Percentiles rank a stretch among this genome's conserved stretches.
phyloP scores from a whole-genome alignment of 2,797 vertebrate genomes.

The Protosalanx chinensis region DNA sequence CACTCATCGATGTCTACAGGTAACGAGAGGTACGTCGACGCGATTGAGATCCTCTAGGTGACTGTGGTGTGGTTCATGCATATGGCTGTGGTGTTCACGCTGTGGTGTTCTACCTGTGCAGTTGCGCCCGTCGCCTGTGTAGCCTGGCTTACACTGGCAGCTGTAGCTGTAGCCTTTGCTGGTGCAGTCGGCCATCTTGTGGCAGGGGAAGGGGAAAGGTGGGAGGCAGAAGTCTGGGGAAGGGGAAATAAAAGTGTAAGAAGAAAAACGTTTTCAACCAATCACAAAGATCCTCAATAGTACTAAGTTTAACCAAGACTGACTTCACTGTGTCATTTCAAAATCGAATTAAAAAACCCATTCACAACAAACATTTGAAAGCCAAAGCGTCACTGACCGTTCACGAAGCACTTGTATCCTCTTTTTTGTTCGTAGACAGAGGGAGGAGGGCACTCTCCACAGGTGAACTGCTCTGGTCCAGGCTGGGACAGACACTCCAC shows the following conservation, averaged over 20 bases:
- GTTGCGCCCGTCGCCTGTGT: constrained; percentile 68
- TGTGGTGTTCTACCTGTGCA: constrained; percentile 70
- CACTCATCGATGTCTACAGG: constrained; percentile 78
- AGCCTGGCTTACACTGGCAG: constrained; percentile 74
- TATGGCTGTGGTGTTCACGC: neutral
- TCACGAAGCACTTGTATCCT: constrained; percentile 82
- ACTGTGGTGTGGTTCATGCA: neutral
- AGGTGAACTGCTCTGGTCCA: constrained; percentile 59
- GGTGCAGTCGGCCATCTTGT: constrained; percentile 71
- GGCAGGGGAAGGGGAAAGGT: constrained; percentile 75
- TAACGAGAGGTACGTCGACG: neutral
- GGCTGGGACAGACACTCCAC: constrained; percentile 60
- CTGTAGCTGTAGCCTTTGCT: constrained; percentile 70
- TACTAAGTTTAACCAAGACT: neutral
- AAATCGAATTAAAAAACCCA: neutral
- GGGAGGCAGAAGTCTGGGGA: constrained; percentile 75
- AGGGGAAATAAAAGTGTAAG: neutral
- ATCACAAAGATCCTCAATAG: neutral
- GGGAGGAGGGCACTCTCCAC: constrained; percentile 68
- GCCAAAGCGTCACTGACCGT: constrained; percentile 58
- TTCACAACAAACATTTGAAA: neutral
- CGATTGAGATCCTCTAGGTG: neutral
- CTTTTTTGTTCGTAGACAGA: constrained; percentile 56
- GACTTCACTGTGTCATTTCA: neutral
- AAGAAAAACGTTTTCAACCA: neutral